Base-by-base conservation (phyloP, 2,888 invertebrate genomes). In the Macaria notata region DNA sequence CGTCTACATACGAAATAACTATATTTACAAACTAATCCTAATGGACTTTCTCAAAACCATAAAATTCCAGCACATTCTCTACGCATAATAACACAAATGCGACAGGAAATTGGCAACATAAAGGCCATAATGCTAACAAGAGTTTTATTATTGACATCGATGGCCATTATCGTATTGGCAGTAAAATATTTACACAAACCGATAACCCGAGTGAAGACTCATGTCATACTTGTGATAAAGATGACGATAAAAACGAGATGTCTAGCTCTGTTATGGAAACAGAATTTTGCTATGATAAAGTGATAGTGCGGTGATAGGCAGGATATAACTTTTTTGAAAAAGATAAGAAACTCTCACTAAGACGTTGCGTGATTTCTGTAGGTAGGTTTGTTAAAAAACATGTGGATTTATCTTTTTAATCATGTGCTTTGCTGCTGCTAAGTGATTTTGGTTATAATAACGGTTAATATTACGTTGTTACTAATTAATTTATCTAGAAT, bases 191-290 rank as follows among this genome's bases (percentile, higher is more conserved):
- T 57, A 50, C 44, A 44, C n/a, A 41, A 6, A 4, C 19, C 9
- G 59, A 62, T 59, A 62, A 42, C 47, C 31, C 43, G 31, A 54
- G 19, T 50, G 38, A 38, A 46, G 46, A 54, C 43, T 54, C 49
- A 57, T 53, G 53, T 43, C 6, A 30, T 38, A 49, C 42, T 57
- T 46, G 49, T 19, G 19, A 19, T 19, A 19, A 57, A 45, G 44
- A 36, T 33, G 8, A 36, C 43, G 38, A 54, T 46, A 57, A 49
- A 47, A 50, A 42, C 39, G 33, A 9, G 43, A 54, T 54, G 58
- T 56, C 56, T 56, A 41, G 30, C 41, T n/a, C 36, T 54, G 31
- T 54, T 56, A 54, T 56, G 49, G 50, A 29, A 53, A 55, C 55
- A 41, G 30, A 4, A 36, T 36, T 36, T 1, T 7, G 19, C 19